These are phyloP conservation scores for Asbolus verrucosus DNA, from an alignment of 1,140 invertebrate genomes.

Conservation along the genomic window DNA sequence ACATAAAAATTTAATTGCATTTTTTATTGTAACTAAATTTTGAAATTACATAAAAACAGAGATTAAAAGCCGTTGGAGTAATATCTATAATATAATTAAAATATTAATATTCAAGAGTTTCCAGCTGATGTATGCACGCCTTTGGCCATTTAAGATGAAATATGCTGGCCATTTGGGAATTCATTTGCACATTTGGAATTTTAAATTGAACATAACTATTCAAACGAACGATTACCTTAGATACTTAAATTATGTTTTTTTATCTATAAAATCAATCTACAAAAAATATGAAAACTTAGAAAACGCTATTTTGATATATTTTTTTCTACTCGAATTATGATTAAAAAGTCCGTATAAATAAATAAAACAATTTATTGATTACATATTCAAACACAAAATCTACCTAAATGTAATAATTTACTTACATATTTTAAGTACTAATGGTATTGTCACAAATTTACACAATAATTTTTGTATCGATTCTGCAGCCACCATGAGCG, in stretches of 20 bases:
- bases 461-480: slow-evolving; percentile 46
- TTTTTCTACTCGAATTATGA: too few relatives aligned
- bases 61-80: neutral
- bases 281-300: too few relatives aligned
- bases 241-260: neutral
- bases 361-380: slow-evolving; percentile 60
- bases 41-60: slow-evolving; percentile 8
- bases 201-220: neutral
- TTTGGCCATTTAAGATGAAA: slow-evolving; percentile 3
- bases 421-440: slow-evolving; percentile 53
- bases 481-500: slow-evolving; percentile 54
- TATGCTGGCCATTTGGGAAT: neutral
- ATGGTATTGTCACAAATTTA: slow-evolving; percentile 59
- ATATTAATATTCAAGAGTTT: slow-evolving; percentile 16
- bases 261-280: too few relatives aligned
- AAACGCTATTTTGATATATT: too few relatives aligned
- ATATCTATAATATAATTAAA: too few relatives aligned
- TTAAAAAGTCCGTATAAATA: slow-evolving; percentile 46
- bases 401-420: slow-evolving; percentile 50
- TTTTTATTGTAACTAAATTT: neutral
- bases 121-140: slow-evolving; percentile 9
- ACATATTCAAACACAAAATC: slow-evolving; percentile 51
- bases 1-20: slow-evolving; percentile 26
- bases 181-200: neutral
- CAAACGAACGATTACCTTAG: neutral